Percentiles rank a stretch among this genome's conserved stretches.
phyloP scores from a whole-genome alignment of 2,888 invertebrate species.

The Bombylius discolor region DNA sequence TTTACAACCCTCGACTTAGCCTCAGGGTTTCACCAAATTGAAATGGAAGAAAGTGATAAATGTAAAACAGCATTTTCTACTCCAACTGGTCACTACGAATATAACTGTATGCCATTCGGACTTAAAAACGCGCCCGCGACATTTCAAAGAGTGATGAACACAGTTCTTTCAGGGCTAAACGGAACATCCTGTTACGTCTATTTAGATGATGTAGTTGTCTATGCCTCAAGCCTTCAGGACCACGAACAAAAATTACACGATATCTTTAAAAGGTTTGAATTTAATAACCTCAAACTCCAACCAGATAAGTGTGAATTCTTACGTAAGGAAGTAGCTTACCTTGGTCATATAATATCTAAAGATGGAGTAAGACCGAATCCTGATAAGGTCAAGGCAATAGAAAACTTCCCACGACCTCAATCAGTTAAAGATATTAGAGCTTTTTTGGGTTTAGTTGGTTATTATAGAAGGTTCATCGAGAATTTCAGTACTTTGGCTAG shows the following conservation, averaged over 20 bases:
- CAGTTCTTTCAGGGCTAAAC: constrained; percentile 15
- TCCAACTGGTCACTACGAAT: constrained; percentile 4
- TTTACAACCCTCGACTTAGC: constrained; percentile 12
- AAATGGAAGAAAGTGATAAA: constrained; percentile 9
- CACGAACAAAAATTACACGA: neutral
- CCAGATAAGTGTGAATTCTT: constrained; percentile 18
- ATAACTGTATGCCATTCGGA: constrained; percentile 8
- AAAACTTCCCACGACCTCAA: constrained; percentile 17
- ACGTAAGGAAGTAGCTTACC: constrained; percentile 10
- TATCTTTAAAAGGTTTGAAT: constrained; percentile 11
- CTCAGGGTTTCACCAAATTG: constrained; percentile 14
- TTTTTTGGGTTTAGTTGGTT: constrained; percentile 21
- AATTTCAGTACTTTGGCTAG: constrained; percentile 1
- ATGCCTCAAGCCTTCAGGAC: too few species aligned
- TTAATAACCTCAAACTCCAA: constrained; percentile 16
- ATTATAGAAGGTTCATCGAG: constrained; percentile 29
- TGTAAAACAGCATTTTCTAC: constrained; percentile 10
- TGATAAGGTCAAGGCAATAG: constrained; percentile 15
- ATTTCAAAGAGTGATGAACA: constrained; percentile 29
- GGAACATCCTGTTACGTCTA: too few species aligned
- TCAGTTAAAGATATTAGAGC: constrained; percentile 17
- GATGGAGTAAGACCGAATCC: constrained; percentile 20
- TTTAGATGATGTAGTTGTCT: too few species aligned
- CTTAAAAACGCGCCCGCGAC: constrained; percentile 20
- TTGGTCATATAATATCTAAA: constrained; percentile 20